Evolutionary conservation across 2,797 vertebrate genomes (phyloP), one percentile per base, ranked within the genome.

Genomic region (Agapornis canus): DNA sequence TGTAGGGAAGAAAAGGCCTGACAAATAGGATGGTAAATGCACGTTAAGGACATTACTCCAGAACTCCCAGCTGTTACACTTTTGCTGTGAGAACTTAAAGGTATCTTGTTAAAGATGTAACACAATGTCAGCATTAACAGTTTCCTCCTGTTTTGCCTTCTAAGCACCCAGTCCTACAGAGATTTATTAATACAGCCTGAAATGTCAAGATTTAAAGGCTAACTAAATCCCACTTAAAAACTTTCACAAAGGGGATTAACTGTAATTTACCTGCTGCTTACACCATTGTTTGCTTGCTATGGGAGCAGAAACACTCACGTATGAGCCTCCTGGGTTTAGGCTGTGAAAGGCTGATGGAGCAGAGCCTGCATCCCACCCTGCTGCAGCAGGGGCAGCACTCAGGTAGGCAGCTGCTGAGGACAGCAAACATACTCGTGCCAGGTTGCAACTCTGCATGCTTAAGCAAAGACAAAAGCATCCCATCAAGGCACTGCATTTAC

Each of bases 201-300:
- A 90, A 78, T 32, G 3, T 59, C 69, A 86, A 86, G 61, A 81
- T 54, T 61, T 70, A 82, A 57, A 37, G 39, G 76, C 61, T 29
- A 80, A 68, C 60, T 92, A 89, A 91, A 92, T 39, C 60, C 37
- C 51, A 87, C 60, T 75, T 54, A 71, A 64, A 57, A 89, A 81
- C 32, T 75, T 83, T 25, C 69, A 49, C 19, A 39, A 37, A 71
- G n/a, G 49, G 72, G 59, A 83, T 91, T 83, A 83, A 35, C 27
- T 8, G 48, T 48, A 70, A 85, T 3, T 47, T 31, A 27, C 78
- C 80, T n/a, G 6, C 37, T 56, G 35, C 54, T 88, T 25, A 26
- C 19, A 4, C 39, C 11, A 71, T 59, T 23, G 51, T 40, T 72
- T 5, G 6, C 21, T 35, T 54, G 35, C 59, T 29, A n/a, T 4